phyloP scores from a whole-genome alignment of 2,797 vertebrate genomes.

The Sebastes miniatus region DNA sequence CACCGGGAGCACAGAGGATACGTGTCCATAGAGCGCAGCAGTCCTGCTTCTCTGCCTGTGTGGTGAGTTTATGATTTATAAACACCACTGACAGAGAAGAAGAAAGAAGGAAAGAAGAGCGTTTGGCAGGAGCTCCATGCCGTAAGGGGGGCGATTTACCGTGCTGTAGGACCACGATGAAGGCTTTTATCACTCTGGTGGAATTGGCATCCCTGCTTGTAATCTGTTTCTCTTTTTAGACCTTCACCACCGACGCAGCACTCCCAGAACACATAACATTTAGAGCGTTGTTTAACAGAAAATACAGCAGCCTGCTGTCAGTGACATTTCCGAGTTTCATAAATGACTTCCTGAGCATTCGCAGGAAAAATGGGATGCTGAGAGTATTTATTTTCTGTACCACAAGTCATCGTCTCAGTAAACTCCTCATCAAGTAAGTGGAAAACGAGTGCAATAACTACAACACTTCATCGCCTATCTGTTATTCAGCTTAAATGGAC shows the following conservation, averaged over 20 bases:
- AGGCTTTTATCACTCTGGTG: slow-evolving; percentile 53
- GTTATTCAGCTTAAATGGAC: slow-evolving; percentile 13
- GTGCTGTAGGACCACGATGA: slow-evolving; percentile 21
- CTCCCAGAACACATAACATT: slow-evolving; percentile 40
- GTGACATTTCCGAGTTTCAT: slow-evolving; percentile 38
- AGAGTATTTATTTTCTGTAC: slow-evolving; percentile 22
- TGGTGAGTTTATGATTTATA: slow-evolving; percentile 64
- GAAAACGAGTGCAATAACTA: slow-evolving; percentile 6
- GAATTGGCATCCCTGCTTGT: slow-evolving; percentile 23
- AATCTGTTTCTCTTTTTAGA: slow-evolving; percentile 37
- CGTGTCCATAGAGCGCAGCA: background rate
- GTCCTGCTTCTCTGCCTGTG: slow-evolving; percentile 20
- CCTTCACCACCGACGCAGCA: slow-evolving; percentile 25
- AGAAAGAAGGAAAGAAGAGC: slow-evolving; percentile 35
- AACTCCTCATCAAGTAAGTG: slow-evolving; percentile 16
- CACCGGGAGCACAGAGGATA: background rate
- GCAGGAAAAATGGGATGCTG: background rate
- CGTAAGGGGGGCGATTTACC: slow-evolving; percentile 48
- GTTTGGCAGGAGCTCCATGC: slow-evolving; percentile 44
- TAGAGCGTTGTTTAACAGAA: slow-evolving; percentile 16
- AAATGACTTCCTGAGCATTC: slow-evolving; percentile 27
- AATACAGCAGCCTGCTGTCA: slow-evolving; percentile 25
- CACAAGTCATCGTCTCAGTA: slow-evolving; percentile 23
- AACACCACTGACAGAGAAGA: slow-evolving; percentile 47
- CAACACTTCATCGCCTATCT: slow-evolving; percentile 7